phyloP scores from a whole-genome alignment of 2,888 invertebrate species.

The Temnothorax unifasciatus region DNA sequence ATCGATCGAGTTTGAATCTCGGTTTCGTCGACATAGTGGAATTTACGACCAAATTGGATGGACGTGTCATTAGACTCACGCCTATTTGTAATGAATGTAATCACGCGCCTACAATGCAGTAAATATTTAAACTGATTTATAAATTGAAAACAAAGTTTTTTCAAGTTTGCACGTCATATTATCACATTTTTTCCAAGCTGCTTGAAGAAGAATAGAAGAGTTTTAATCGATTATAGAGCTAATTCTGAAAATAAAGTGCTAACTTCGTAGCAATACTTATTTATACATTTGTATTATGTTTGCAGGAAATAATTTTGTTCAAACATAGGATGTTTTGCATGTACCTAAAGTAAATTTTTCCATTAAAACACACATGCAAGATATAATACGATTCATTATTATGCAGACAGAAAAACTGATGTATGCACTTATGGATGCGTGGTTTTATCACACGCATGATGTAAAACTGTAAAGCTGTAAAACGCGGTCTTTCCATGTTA shows the following conservation, averaged over 20 bases:
- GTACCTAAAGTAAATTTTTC: not conserved
- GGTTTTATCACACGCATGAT: slow-evolving; percentile 11
- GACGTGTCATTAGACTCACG: slow-evolving; percentile 26
- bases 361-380: not conserved
- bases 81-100: slow-evolving; percentile 1
- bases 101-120: not conserved
- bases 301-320: not conserved
- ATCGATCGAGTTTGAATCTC: slow-evolving; percentile 37
- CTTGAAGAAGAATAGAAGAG: not conserved
- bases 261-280: not conserved
- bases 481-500: slow-evolving; percentile 14
- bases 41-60: slow-evolving; percentile 10
- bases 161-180: too few relatives aligned
- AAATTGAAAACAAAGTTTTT: not conserved
- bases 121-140: not conserved
- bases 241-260: not conserved
- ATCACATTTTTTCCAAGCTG: not conserved
- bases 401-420: slow-evolving; percentile 6
- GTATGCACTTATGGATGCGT: not conserved
- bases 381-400: slow-evolving; percentile 25
- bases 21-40: not conserved
- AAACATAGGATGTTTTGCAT: not conserved
- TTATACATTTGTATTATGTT: slow-evolving; percentile 13
- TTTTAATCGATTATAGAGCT: not conserved
- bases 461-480: slow-evolving; percentile 24